These are phyloP conservation scores for Zaprionus capensis DNA, from an alignment of 1,140 invertebrate genomes.

Conservation along the genomic window DNA sequence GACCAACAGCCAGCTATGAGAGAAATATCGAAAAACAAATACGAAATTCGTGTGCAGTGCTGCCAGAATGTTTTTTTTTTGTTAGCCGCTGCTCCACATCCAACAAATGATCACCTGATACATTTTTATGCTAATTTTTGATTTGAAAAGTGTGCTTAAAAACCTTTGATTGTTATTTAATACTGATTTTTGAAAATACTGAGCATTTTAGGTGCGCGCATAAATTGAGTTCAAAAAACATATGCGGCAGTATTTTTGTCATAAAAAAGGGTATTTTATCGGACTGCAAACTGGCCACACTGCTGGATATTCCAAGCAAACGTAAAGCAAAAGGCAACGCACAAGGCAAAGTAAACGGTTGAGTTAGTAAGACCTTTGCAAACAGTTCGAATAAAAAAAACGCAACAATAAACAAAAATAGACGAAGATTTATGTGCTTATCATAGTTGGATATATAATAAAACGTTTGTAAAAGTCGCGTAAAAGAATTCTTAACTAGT, in stretches of 20 bases:
- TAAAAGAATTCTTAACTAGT: not conserved
- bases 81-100: not conserved
- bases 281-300: constrained; percentile 15
- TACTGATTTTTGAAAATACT: not conserved
- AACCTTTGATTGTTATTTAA: not conserved
- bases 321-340: constrained; percentile 32
- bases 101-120: not conserved
- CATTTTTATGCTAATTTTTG: not conserved
- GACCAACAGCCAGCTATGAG: not conserved
- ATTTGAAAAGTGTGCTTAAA: not conserved
- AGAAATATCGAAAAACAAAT: constrained; percentile 2
- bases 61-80: not conserved
- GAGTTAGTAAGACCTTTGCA: constrained; percentile 33
- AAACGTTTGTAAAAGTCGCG: not conserved
- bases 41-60: not conserved
- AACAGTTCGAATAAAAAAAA: constrained; percentile 29
- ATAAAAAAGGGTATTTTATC: not conserved
- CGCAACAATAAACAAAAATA: constrained; percentile 39
- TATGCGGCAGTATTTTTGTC: constrained; percentile 3
- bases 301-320: constrained; percentile 21
- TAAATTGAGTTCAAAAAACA: not conserved
- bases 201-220: not conserved
- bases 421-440: constrained; percentile 9
- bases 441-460: constrained; percentile 1
- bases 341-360: constrained; percentile 32